Base-by-base conservation (phyloP, 1,140 invertebrate genomes). In the Tyrophagus putrescentiae region DNA sequence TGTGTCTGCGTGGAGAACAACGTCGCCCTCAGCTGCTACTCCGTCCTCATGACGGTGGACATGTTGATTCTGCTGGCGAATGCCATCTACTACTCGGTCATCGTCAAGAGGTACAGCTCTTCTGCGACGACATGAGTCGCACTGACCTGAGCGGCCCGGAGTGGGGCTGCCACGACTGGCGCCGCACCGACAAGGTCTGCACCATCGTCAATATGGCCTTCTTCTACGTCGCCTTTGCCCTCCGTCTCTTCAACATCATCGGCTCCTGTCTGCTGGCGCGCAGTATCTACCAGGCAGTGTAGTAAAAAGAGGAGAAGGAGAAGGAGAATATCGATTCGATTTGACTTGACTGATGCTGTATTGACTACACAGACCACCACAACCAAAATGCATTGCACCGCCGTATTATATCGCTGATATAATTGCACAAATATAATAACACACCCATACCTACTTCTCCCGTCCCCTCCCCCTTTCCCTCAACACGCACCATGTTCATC, bases 111-210 rank as follows among this genome's bases (percentile, higher is more conserved):
- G 25, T 54, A 32, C 27, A 9, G 11, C 13, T 34, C 25, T 54
- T 54, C 39, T 54, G 52, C 25, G n/a, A 27, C 27, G 13, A 54
- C 13, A 13, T 27, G 9, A 31, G 39, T 54, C 7, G 21, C n/a
- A n/a, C n/a, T n/a, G n/a, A n/a, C n/a, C 9, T 50, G 11, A 23
- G 31, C 25, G 52, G 52, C 13, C 52, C 52, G 4, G 52, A 54
- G 39, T 54, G 52, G 52, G 52, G 52, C 6, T 54, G 52, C 25
- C 52, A 54, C 25, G 52, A 54, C 39, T 54, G 52, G 52, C 16
- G 52, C 32, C 18, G 32, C 5, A 31, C n/a, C 39, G 52, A 34
- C 25, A 9, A 31, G 11, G 7, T 13, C 32, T 11, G 52, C 4
- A 2, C 52, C 1, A 54, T 54, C 39, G 52, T 31, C 25, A 27